Conservation (phyloP, 2,113 vertebrate genomes). For the Ammodytes marinus region DNA sequence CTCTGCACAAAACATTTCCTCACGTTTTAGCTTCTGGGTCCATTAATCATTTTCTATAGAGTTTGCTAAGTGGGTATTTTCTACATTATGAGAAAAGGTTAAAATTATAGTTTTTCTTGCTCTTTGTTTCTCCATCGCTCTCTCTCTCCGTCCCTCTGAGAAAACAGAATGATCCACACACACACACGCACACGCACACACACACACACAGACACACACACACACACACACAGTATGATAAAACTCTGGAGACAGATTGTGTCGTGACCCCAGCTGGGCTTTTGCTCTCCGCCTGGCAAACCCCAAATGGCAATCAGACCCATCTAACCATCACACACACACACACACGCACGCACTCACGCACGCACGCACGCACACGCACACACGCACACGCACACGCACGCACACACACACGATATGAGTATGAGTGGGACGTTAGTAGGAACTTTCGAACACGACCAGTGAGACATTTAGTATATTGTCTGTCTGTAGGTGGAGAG, state of each 20-base stretch:
- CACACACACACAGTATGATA: neutral
- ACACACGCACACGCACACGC: too few relatives aligned
- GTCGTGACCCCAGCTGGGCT: conserved; percentile 51
- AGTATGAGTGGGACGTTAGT: too few relatives aligned
- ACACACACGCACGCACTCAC: conserved; percentile 22
- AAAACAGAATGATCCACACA: neutral
- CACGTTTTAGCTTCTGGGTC: too few relatives aligned
- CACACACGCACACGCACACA: too few relatives aligned
- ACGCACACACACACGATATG: too few relatives aligned
- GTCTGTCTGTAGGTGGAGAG: too few relatives aligned
- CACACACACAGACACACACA: too few relatives aligned
- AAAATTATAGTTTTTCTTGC: neutral
- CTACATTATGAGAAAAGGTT: neutral
- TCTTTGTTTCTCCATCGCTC: neutral
- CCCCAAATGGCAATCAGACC: conserved; percentile 56
- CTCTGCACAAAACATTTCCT: too few relatives aligned
- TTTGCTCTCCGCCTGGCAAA: conserved; percentile 43
- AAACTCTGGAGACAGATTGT: conserved; percentile 22
- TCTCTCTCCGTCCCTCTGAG: conserved; percentile 19
- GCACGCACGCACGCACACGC: too few relatives aligned
- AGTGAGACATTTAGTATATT: too few relatives aligned
- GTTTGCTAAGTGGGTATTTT: neutral
- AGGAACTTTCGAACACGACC: too few relatives aligned
- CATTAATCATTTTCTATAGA: too few relatives aligned
- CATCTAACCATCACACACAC: conserved; percentile 29